phyloP scores from a whole-genome alignment of 2,888 invertebrate species.

The Acholoe squamosa region DNA sequence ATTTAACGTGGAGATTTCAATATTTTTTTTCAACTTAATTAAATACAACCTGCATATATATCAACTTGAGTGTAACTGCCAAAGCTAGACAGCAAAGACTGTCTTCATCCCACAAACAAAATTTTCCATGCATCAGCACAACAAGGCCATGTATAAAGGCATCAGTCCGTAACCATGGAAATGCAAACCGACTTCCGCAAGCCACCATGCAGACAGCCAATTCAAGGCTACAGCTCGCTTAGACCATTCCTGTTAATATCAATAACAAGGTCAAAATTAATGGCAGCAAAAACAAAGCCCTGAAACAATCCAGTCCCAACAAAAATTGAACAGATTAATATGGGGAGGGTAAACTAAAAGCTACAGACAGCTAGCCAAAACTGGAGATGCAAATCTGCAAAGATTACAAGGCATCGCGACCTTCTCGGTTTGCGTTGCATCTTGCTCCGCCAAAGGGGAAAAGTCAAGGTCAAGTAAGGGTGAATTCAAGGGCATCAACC shows the following conservation, averaged over 20 bases:
- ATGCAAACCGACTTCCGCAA: background rate
- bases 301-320: constrained; percentile 31
- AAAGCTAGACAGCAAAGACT: no score
- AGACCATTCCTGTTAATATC: constrained; percentile 17
- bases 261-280: background rate
- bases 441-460: constrained; percentile 40
- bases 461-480: constrained; percentile 51
- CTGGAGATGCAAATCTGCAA: constrained; percentile 34
- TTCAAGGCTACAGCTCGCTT: constrained; percentile 7
- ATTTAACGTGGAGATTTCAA: no score
- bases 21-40: no score
- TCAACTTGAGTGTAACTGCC: no score
- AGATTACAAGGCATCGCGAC: constrained; percentile 14
- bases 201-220: constrained; percentile 33
- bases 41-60: no score
- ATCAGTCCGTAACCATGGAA: no score
- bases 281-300: background rate
- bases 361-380: constrained; percentile 43
- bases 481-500: constrained; percentile 46
- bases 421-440: constrained; percentile 31
- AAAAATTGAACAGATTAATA: background rate
- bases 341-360: background rate
- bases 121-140: background rate
- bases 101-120: no score
- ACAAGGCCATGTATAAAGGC: background rate